Base-by-base conservation (phyloP, 2,888 invertebrate species). In the Xylocampa areola region DNA sequence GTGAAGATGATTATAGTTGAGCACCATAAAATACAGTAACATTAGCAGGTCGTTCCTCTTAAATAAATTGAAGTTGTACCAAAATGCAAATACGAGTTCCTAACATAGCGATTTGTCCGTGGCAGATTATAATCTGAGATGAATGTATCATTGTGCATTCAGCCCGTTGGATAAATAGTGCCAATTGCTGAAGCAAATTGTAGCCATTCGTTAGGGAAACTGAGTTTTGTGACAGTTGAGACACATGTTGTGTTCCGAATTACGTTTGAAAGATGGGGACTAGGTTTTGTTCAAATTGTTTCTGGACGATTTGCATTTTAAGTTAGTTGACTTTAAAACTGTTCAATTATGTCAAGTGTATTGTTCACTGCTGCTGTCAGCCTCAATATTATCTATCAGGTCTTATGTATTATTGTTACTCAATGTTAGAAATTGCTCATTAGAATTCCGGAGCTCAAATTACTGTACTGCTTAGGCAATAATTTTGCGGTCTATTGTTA, bases 41-140 rank as follows among this genome's bases (percentile, higher is more conserved):
- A 57, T 63, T 68, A 72, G 32, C 51, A 48, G 59, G 60, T 63
- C 71, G 21, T 60, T 66, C 48, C 44, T 61, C 64, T 55, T 49
- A 64, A 75, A 68, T 62, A 72, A 76, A 68, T 73, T 49, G 37
- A 62, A 65, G 59, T 60, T 58, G 45, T 68, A 77, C 74, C 65
- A 68, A 77, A 75, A 72, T 71, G 73, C 71, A 74, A 76, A 79
- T 74, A 72, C 53, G 71, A 70, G 76, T 79, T n/a, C n/a, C n/a
- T n/a, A 84, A 82, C 84, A 72, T 78, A 71, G 71, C 81, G 78
- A 90, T 89, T 89, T 88, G 88, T 89, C 84, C 75, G 60, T 77
- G 76, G 82, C 86, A 85, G 88, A 90, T 90, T 86, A 84, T 84
- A 88, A 89, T 89, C 88, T 85, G 29, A 79, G 80, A 84, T 82